Evolutionary conservation across 2,797 vertebrate genomes (phyloP), one percentile per base, ranked within the genome.

Genomic region (Fundulus diaphanus): DNA sequence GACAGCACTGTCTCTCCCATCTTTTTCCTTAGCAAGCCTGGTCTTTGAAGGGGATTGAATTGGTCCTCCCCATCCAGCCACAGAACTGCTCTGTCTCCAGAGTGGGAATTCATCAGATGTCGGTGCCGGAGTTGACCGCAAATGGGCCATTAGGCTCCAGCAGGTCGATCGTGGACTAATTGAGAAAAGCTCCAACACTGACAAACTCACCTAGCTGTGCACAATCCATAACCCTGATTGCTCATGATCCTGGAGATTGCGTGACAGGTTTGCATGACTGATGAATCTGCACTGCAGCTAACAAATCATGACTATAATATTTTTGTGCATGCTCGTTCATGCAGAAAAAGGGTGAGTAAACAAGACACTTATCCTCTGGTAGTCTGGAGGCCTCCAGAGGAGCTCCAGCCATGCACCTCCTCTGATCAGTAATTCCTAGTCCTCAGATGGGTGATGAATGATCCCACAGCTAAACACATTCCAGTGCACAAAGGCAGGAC

Each of bases 131-230:
- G 81, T 79, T 48, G 65, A 72, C 75, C 7, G 5, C 74, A 84
- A 83, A 85, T 82, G 85, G 84, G 71, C 88, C 87, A 90, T 93
- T 93, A 92, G 85, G 80, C 77, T 44, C 81, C 46, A 71, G 79
- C 85, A 86, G 85, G 88, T 93, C 82, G 85, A 93, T 92, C 81
- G 77, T 88, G 90, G 91, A 91, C 90, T 93, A 92, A 93, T 91
- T 88, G 89, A 92, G 85, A 79, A 81, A 73, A 75, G 79, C 61
- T 88, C 82, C 49, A 61, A 48, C 72, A 15, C 75, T 65, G 77
- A 79, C 72, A 79, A 71, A 80, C 77, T 77, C 12, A 48, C 81
- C 70, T 48, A 61, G 86, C 77, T 71, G 18, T 84, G 49, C 73
- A 72, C 76, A 74, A 72, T 85, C 85, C 71, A 82, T 91, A 85